Evolutionary conservation across 2,888 invertebrate species (phyloP), one percentile per base, ranked within the genome.

Genomic region (Helicoverpa assulta): DNA sequence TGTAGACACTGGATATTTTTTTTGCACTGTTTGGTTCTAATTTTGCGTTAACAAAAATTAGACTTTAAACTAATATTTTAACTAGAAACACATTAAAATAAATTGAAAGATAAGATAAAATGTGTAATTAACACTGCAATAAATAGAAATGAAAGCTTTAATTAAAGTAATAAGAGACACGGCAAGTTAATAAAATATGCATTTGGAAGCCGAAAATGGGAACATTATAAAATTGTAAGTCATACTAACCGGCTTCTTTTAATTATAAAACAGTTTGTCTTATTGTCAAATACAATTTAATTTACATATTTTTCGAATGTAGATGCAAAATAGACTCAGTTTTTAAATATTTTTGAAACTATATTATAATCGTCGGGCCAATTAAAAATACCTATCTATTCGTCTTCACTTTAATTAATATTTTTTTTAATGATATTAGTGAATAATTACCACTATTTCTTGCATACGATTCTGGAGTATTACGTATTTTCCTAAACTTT

Each of bases 181-280:
- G 18, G 26, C 3, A 26, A 14, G 33, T 19, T 56, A 18, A 19
- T 79, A 6, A 53, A 79, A 57, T 57, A 80, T 75, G 59, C 18
- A 63, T 8, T 33, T 43, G 50, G 19, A 43, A 7, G 16, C 16
- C 18, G 5, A 29, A 21, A 29, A 52, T 5, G 7, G 40, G 52
- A 33, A 43, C 5, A 52, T 43, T 54, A 12, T 21, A 10, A 47
- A 43, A 21, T 21, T 54, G 14, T 57, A 47, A 59, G 73, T 62
- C 18, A 54, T 2, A 29, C 4, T 47, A 21, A 53, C 37, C 1
- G 18, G 52, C 12, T 62, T 50, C 12, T 18, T 53, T 29, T 52
- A 62, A 52, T 60, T 37, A 26, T 70, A 43, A 0, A 60, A n/a
- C 1, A 37, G 53, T 14, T 68, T 53, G 3, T 62, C 26, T 16